Conservation (phyloP, 2,797 vertebrate genomes). For the Coracias cyanogaster region DNA sequence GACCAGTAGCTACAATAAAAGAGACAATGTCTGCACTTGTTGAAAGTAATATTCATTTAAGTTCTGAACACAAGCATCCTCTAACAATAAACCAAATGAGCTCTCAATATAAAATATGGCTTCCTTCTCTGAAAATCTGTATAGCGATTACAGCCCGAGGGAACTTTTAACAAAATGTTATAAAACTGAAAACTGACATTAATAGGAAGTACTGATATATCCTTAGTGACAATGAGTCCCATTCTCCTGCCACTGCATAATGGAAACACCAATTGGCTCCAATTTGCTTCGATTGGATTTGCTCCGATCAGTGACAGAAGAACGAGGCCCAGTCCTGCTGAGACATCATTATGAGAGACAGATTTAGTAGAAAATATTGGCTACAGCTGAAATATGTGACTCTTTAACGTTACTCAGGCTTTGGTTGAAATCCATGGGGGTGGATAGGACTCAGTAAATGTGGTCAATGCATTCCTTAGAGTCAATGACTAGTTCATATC, state of each 20-base stretch:
- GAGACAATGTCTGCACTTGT: not conserved
- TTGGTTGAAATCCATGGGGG: not conserved
- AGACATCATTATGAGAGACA: conserved; percentile 67
- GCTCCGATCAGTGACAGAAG: conserved; percentile 49
- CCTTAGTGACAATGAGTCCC: conserved; percentile 75
- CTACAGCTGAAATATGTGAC: conserved; percentile 19
- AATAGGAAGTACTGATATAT: conserved; percentile 79
- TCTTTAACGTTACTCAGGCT: not conserved
- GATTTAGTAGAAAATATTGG: conserved; percentile 42
- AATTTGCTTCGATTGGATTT: conserved; percentile 61
- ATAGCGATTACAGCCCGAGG: conserved; percentile 74
- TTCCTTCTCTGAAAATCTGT: conserved; percentile 70
- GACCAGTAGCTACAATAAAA: not conserved
- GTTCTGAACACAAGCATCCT: conserved; percentile 29
- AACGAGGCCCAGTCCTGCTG: conserved; percentile 65
- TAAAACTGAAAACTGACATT: conserved; percentile 78
- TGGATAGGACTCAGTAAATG: not conserved
- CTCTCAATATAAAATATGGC: conserved; percentile 61
- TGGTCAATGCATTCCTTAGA: not conserved
- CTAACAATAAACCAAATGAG: conserved; percentile 51
- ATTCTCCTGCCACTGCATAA: conserved; percentile 56
- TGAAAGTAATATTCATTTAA: conserved; percentile 2
- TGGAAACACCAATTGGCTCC: conserved; percentile 67
- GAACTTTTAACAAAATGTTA: conserved; percentile 78
- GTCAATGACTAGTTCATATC: not conserved